phyloP scores from a whole-genome alignment of 2,113 vertebrate species.

The Entomyzon cyanotis region DNA sequence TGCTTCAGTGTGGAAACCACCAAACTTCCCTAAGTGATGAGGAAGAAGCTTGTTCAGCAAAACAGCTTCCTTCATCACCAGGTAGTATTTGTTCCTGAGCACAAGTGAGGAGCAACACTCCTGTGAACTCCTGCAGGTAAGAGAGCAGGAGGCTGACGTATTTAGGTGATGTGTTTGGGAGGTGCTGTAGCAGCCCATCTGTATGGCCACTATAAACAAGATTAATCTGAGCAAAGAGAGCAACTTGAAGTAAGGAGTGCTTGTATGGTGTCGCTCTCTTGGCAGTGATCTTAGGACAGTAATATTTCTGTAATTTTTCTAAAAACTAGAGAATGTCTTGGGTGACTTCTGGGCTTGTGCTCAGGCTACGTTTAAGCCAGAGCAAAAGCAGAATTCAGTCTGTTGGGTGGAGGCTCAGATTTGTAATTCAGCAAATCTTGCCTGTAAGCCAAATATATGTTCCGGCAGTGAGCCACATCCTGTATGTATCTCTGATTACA shows the following conservation, averaged over 20 bases:
- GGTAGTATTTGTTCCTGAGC: neutral
- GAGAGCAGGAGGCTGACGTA: neutral
- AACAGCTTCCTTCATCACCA: neutral
- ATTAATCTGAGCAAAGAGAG: neutral
- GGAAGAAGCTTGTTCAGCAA: neutral
- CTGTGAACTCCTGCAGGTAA: neutral
- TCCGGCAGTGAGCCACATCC: accelerated
- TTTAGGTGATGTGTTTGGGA: neutral
- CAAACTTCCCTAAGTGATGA: neutral
- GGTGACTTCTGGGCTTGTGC: neutral
- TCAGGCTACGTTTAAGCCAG: neutral
- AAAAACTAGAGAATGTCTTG: neutral
- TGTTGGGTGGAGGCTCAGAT: neutral
- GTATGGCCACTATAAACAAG: neutral
- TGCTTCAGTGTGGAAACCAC: neutral
- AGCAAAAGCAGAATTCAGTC: neutral
- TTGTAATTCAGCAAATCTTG: neutral
- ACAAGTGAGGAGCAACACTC: neutral
- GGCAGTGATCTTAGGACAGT: neutral
- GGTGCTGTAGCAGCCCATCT: neutral
- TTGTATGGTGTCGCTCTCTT: neutral
- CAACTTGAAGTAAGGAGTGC: neutral
- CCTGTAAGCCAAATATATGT: neutral
- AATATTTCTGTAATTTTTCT: neutral
- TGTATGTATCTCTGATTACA: neutral